These are phyloP conservation scores for Rousettus leschenaultii DNA, from an alignment of 2,113 vertebrate genomes.

Conservation along the genomic window DNA sequence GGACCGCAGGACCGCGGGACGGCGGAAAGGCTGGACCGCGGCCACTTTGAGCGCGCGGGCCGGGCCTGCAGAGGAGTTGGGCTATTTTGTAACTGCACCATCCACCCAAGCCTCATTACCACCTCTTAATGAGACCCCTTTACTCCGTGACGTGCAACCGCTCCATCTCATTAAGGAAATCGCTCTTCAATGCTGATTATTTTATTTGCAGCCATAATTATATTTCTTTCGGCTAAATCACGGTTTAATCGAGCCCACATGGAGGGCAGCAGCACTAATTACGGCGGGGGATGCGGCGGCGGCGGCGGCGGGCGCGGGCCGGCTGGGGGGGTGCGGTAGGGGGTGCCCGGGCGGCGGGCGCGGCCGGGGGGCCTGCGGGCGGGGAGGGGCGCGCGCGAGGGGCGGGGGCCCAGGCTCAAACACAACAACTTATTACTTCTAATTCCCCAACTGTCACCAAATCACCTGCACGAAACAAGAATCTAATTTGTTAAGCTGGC, in stretches of 20 bases:
- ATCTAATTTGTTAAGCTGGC: constrained; percentile 97
- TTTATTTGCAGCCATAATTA: constrained; percentile 99
- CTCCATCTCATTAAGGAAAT: constrained; percentile 99
- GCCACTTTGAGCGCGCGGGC: constrained; percentile 24
- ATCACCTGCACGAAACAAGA: constrained; percentile 96
- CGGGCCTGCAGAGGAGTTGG: constrained; percentile 63
- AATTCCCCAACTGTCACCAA: constrained; percentile 95
- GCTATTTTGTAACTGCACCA: constrained; percentile 81
- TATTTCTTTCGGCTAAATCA: constrained; percentile 99
- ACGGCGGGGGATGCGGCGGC: constrained; percentile 92
- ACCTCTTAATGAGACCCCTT: constrained; percentile 96
- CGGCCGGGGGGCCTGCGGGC: constrained; percentile 57
- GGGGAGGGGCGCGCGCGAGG: constrained; percentile 36
- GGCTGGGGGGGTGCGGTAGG: constrained; percentile 44
- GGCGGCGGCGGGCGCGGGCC: constrained; percentile 79
- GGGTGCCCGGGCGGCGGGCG: constrained; percentile 60
- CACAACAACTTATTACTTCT: constrained; percentile 94
- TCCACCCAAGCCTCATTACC: constrained; percentile 97
- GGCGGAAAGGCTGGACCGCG: not conserved
- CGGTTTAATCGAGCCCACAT: constrained; percentile 98
- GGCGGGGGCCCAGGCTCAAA: constrained; percentile 83
- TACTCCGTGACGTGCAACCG: constrained; percentile 96
- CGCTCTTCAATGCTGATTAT: constrained; percentile 99
- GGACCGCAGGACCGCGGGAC: not conserved
- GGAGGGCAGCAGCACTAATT: constrained; percentile 97